A percentile compares a stretch with the other conserved stretches of the same genome.
phyloP scores from a whole-genome alignment of 2,113 vertebrate species.

The Pterocles burchelli region DNA sequence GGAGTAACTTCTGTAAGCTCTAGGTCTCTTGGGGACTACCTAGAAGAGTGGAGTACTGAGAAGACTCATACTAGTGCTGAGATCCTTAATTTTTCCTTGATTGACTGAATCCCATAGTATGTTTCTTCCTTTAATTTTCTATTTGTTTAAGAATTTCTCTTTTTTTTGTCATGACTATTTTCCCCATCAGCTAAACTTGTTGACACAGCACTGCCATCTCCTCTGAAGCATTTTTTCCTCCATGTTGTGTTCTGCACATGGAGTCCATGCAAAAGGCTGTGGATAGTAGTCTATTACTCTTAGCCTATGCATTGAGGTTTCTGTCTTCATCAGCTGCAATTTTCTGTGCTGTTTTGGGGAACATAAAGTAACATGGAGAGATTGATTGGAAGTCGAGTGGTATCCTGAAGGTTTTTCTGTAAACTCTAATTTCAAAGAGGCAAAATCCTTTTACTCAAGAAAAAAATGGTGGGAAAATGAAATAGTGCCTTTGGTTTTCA shows the following conservation, averaged over 20 bases:
- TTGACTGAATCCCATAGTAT: not conserved
- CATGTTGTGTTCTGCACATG: not conserved
- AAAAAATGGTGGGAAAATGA: not conserved
- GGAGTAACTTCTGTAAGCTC: not conserved
- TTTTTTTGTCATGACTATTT: not conserved
- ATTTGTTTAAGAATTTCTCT: not conserved
- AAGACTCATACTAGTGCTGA: not conserved
- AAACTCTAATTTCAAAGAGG: not conserved
- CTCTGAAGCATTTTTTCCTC: not conserved
- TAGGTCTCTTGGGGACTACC: not conserved
- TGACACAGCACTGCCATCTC: not conserved
- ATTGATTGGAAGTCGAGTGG: not conserved
- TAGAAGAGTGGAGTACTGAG: not conserved
- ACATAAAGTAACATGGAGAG: not conserved
- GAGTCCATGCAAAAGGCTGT: rapidly evolving
- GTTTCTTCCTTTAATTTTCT: not conserved
- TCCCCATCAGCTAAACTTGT: not conserved
- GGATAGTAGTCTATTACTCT: not conserved
- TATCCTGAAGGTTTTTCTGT: not conserved
- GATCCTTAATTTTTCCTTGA: not conserved
- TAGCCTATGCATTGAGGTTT: not conserved
- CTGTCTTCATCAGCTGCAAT: not conserved
- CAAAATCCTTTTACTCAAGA: not conserved
- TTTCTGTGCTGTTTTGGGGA: not conserved
- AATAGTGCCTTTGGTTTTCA: not conserved